Base-by-base conservation (phyloP, 2,888 invertebrate species). In the Achlya flavicornis region DNA sequence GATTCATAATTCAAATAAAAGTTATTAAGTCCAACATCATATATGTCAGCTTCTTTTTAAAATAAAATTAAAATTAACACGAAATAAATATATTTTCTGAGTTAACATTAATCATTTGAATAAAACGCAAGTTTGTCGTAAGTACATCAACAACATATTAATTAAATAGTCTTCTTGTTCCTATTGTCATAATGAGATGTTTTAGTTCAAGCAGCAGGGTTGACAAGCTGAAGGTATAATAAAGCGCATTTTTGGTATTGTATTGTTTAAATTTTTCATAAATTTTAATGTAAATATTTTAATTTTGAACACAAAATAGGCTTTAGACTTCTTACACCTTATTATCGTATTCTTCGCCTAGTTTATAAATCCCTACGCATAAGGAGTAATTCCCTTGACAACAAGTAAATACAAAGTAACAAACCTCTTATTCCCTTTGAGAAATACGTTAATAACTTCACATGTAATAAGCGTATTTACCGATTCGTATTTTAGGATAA, bases 111-210 rank as follows among this genome's bases (percentile, higher is more conserved):
- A 19, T 19, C 53, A 19, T 48, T 53, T 14, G 53, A 16, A 48
- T 48, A 48, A 16, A 48, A 48, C 14, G 48, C 19, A 19, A n/a
- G 53, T 48, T 48, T 19, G 53, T 53, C 53, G 53, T 60, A 41
- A 60, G 43, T 38, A 38, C 38, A 43, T 60, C 60, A 60, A 60
- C 60, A 26, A 11, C 7, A 19, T 60, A 60, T 60, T 14, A 43
- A 19, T 60, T 60, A 60, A 43, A 41, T 19, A 19, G 10, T 48
- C 16, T 53, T 3, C 53, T 3, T 53, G 19, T 53, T 53, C 53
- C 60, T 16, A 38, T 41, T 26, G 60, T 60, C 60, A 60, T 43
- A 60, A 60, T 60, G 41, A 43, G 38, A 16, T 19, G 53, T 53
- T 53, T 53, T 53, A n/a, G 16, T 8, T 53, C 2, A 19, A 53